Evolutionary conservation across 2,888 invertebrate genomes (phyloP), one percentile per base, ranked within the genome.

Genomic region (Patella ulyssiponensis): DNA sequence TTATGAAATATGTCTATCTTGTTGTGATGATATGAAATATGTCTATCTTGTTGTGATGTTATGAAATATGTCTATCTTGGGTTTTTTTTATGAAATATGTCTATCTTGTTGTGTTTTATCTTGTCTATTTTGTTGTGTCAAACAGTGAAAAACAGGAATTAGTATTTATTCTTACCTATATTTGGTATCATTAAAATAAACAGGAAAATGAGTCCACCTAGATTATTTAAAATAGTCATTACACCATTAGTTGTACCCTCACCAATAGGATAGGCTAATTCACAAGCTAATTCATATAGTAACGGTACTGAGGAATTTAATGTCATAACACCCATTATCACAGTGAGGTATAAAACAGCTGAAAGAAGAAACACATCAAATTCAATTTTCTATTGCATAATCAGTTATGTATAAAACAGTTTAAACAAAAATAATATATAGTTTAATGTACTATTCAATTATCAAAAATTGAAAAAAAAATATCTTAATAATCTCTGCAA

Each of bases 241-340:
- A 89, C 75, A 14, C 88, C 87, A 20, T 86, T 87, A 1, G 89
- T 85, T 11, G 89, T 85, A 15, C 88, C 88, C 77, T 89, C 89
- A 1, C 86, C 85, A 11, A 86, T 84, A 12, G 89, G 89, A 73
- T 87, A 89, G 4, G 87, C 83, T n/a, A 84, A 81, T 78, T 89
- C 89, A 79, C 88, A 88, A 0, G 85, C 82, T 73, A 89, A 78
- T 82, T 88, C 89, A 78, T 83, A 88, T 75, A 88, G 86, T 52
- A 89, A 79, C 4, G 89, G 89, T 2, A 87, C 82, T 3, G 85
- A 81, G 12, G 86, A 86, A 75, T 86, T 88, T 14, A 88, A 73
- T 64, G 84, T 79, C 9, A 85, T 78, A 20, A 82, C 84, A 52
- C 85, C 85, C 64, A 84, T 73, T 23, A 88, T 86, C 56, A 85